These are phyloP conservation scores for Epirrita christyi DNA, from an alignment of 2,888 invertebrate species.

Conservation along the genomic window DNA sequence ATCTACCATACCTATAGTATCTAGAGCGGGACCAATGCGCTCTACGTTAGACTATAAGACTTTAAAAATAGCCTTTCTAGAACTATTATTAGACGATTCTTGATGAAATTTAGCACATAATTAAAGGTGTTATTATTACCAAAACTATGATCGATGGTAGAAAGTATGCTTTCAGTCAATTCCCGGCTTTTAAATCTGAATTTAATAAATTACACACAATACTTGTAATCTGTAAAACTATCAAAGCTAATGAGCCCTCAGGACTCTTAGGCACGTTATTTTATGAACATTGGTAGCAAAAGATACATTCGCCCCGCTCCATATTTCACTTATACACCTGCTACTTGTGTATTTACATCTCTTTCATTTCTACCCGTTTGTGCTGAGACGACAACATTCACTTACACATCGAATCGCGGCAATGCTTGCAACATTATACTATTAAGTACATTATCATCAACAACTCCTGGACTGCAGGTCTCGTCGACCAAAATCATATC, in stretches of 20 bases:
- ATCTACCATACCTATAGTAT: conserved; percentile 52
- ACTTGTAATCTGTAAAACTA: conserved; percentile 40
- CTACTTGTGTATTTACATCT: conserved; percentile 68
- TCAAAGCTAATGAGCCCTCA: conserved; percentile 63
- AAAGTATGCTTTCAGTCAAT: conserved; percentile 31
- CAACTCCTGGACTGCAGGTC: conserved; percentile 50
- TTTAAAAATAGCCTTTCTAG: conserved; percentile 20
- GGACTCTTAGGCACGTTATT: conserved; percentile 78
- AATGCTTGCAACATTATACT: conserved; percentile 39
- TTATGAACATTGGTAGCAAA: conserved; percentile 56
- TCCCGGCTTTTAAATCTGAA: conserved; percentile 24
- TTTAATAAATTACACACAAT: conserved; percentile 24
- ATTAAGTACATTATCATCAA: conserved; percentile 40
- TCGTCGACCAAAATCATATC: conserved; percentile 41
- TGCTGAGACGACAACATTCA: conserved; percentile 49
- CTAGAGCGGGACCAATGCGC: conserved; percentile 69
- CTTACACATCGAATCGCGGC: conserved; percentile 44
- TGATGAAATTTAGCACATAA: conserved; percentile 18
- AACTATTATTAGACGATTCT: conserved; percentile 10
- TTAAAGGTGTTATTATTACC: background rate
- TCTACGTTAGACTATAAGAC: conserved; percentile 33
- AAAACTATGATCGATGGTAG: background rate
- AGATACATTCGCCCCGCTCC: conserved; percentile 69
- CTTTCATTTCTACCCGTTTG: conserved; percentile 49
- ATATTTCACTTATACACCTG: conserved; percentile 35